Percentiles rank a stretch among this genome's conserved stretches.
These are phyloP conservation scores for Triplophysa tibetana DNA, from an alignment of 2,113 vertebrate genomes.

Conservation along the genomic window DNA sequence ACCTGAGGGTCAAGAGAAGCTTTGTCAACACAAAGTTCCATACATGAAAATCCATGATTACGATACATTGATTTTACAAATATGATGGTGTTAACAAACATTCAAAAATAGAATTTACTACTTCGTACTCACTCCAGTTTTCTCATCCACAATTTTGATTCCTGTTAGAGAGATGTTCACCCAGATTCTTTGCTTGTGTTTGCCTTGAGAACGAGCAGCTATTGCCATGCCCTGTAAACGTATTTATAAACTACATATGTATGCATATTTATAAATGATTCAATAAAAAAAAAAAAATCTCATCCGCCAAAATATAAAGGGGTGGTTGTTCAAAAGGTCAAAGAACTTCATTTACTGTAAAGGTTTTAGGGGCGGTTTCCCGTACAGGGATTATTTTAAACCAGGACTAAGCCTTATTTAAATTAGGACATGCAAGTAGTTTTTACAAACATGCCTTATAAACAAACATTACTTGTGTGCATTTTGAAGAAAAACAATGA, in stretches of 20 bases:
- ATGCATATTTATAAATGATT: no score
- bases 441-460: no score
- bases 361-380: not conserved
- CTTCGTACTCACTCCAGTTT: slow-evolving; percentile 85
- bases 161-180: slow-evolving; percentile 92
- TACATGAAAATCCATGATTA: not conserved
- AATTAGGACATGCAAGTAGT: no score
- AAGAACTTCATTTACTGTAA: no score
- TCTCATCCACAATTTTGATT: slow-evolving; percentile 94
- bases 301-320: not conserved
- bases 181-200: slow-evolving; percentile 95
- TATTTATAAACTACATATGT: not conserved
- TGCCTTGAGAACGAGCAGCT: slow-evolving; percentile 93
- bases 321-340: no score
- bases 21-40: not conserved
- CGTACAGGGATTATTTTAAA: no score
- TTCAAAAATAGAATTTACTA: no score
- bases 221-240: slow-evolving; percentile 86
- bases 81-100: not conserved
- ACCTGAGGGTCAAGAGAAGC: slow-evolving; percentile 71
- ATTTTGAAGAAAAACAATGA: no score
- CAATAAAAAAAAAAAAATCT: not conserved
- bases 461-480: no score
- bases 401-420: no score
- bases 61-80: not conserved